Percentiles rank a stretch among this genome's conserved stretches.
phyloP scores from a whole-genome alignment of 2,113 vertebrate genomes.

The Cynoglossus semilaevis region DNA sequence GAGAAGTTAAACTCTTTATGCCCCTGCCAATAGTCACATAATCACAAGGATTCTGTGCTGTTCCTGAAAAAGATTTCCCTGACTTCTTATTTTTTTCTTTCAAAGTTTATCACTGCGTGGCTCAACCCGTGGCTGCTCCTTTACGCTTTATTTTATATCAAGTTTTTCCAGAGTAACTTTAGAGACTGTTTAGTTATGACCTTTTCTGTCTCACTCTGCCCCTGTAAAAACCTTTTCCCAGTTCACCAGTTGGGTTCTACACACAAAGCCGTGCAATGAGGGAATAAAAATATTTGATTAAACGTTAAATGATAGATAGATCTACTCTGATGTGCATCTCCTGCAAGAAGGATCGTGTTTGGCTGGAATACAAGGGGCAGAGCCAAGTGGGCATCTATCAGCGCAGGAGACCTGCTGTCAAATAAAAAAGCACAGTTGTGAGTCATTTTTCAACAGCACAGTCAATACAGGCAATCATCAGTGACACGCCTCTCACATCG shows the following conservation, averaged over 20 bases:
- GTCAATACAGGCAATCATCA: constrained; percentile 44
- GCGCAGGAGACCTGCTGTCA: constrained; percentile 45
- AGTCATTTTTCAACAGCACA: constrained; percentile 50
- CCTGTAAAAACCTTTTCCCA: too few species aligned
- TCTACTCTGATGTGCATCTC: constrained; percentile 24
- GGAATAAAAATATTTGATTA: constrained; percentile 53
- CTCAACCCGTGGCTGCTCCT: too few species aligned
- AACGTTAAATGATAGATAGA: constrained; percentile 15
- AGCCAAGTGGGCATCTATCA: constrained; percentile 34
- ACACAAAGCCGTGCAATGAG: constrained; percentile 12
- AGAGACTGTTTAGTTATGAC: too few species aligned
- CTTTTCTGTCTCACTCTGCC: too few species aligned
- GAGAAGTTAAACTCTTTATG: constrained; percentile 8
- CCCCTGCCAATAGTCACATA: constrained; percentile 7
- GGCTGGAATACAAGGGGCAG: constrained; percentile 33
- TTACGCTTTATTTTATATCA: too few species aligned
- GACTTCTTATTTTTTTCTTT: too few species aligned
- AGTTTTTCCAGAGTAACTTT: too few species aligned
- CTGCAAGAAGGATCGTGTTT: constrained; percentile 24
- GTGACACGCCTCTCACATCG: constrained; percentile 17
- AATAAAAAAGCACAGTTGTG: constrained; percentile 33
- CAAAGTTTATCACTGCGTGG: too few species aligned
- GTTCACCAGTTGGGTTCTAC: too few species aligned
- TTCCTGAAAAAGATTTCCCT: too few species aligned
- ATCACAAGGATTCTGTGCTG: neutral